Evolutionary conservation across 2,797 vertebrate genomes (phyloP), one percentile per base, ranked within the genome.

Genomic region (Chanos chanos): DNA sequence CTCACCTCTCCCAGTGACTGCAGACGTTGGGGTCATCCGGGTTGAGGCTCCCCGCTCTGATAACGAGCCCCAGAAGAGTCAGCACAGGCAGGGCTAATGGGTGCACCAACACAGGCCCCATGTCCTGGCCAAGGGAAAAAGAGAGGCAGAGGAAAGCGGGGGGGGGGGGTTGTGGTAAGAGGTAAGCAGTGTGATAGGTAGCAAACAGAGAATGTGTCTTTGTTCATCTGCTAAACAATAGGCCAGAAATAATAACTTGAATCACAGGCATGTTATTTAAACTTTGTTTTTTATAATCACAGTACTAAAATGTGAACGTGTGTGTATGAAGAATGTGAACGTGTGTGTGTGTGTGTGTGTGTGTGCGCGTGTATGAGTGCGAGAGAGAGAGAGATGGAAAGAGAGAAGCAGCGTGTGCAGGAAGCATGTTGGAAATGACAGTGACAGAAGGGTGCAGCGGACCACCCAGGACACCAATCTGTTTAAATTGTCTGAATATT

Each of bases 1-100:
- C 86, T 86, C 75, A 90, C 89, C 89, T 90, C 73, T 90, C 89
- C 96, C 96, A 99, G 79, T 98, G 96, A 83, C 96, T 99, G 82
- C 96, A 99, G 75, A 99, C 96, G 1, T 99, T 99, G 49, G 96
- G 95, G 83, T 98, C 95, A 69, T 99, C 94, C 0, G 95, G 96
- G 77, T 99, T 98, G 77, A 99, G 87, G 68, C 89, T 79, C 71
- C 90, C 66, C 19, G 84, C 72, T 0, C 71, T 68, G 63, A 89
- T 75, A 63, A 91, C 79, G 63, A 85, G 80, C 65, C 79, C 72
- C 70, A 92, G 71, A 49, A 82, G 25, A 25, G 93, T 66, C 39
- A 87, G 41, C 66, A 67, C 70, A 60, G 73, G 76, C 7, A 71
- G 56, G 68, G 80, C 75, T 78, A 81, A 84, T 68, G 79, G 72